Conservation (phyloP, 1,140 invertebrate species). For the Pogonomyrmex barbatus region DNA sequence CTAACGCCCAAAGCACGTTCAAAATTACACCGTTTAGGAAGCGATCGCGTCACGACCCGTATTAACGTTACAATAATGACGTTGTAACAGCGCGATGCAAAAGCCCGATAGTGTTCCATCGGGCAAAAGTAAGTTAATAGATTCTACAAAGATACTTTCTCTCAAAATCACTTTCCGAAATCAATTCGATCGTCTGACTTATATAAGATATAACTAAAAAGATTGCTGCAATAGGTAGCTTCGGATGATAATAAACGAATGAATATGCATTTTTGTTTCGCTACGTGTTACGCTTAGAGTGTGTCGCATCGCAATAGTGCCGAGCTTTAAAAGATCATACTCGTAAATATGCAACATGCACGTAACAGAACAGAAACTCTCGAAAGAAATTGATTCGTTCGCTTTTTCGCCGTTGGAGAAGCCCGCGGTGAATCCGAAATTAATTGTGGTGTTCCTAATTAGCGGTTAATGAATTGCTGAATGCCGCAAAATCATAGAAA, state of each 20-base stretch:
- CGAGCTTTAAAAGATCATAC: constrained; percentile 51
- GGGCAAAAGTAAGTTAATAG: background rate
- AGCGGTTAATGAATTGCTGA: constrained; percentile 31
- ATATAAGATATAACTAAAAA: background rate
- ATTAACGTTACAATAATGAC: constrained; percentile 56
- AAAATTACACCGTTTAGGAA: constrained; percentile 35
- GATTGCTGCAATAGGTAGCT: background rate
- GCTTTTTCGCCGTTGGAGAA: background rate
- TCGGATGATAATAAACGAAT: constrained; percentile 43
- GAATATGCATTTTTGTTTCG: constrained; percentile 44
- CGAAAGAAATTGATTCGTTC: background rate
- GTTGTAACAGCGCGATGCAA: constrained; percentile 20
- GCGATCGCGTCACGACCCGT: constrained; percentile 20
- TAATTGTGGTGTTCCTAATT: constrained; percentile 49
- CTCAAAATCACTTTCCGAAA: background rate
- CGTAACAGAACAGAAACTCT: background rate
- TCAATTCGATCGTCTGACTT: constrained; percentile 6
- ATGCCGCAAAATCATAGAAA: constrained; percentile 13
- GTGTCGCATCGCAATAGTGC: constrained; percentile 25
- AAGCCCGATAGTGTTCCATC: background rate
- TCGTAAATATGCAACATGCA: constrained; percentile 56
- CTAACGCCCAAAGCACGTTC: constrained; percentile 45
- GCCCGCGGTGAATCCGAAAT: background rate
- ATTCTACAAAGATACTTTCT: constrained; percentile 6
- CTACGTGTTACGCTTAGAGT: constrained; percentile 17